Evolutionary conservation across 2,797 vertebrate genomes (phyloP), one percentile per base, ranked within the genome.

Genomic region (Tokudaia tokunoshimensis): DNA sequence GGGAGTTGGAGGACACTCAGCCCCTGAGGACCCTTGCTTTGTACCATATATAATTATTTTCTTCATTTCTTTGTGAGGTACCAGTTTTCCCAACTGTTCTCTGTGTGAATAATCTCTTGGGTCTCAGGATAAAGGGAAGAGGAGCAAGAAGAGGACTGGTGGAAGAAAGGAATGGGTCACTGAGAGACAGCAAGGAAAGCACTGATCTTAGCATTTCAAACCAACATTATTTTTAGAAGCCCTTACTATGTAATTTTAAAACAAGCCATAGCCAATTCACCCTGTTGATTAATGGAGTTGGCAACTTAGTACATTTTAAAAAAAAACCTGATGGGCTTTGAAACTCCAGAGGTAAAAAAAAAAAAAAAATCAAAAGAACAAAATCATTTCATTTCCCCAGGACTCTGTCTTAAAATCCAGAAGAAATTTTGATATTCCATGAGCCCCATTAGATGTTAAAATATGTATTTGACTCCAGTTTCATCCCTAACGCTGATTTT

Each of bases 281-380:
- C 91, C n/a, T 92, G 97, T 96, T 83, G 97, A 88, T 95, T 97
- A 96, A 96, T 89, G 72, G 94, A 94, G 84, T 97, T n/a, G 79
- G 57, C 95, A 96, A 94, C 96, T 89, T 97, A 92, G 97, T 95
- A 97, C 70, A 81, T 95, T 98, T 89, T 97, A 96, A 41, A 41
- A 96, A 11, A 29, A 76, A 76, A 92, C 79, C 92, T 97, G 96
- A 97, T 96, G 80, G 97, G 93, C 94, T 98, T 98, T 92, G 44
- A n/a, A 65, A n/a, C 63, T 94, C 79, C 44, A 72, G 47, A 83
- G 20, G 14, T 52, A 14, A 85, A 92, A 59, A 61, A 61, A 61
- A 59, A 55, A 52, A 52, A 11, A 52, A 52, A 22, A 57, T 41
- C 0, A 3, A 83, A 84, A 44, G 41, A 59, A 52, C 55, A 81